A percentile compares a stretch with the other conserved stretches of the same genome.
These are phyloP conservation scores for Drosophila nr. perissopoda DNA, from an alignment of 2,888 invertebrate species.

Conservation along the genomic window DNA sequence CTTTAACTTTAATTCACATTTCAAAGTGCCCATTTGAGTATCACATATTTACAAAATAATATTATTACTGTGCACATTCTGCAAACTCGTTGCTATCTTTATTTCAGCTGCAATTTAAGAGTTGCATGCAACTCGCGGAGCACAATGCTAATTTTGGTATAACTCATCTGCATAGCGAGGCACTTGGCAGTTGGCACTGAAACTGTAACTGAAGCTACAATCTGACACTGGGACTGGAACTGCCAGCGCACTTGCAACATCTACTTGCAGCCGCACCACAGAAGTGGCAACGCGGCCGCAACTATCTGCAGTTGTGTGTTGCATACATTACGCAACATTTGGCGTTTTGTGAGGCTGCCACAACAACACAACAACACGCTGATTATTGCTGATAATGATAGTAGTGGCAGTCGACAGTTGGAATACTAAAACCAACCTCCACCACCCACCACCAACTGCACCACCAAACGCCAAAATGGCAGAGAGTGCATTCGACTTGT, in stretches of 20 bases:
- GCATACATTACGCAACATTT: slow-evolving; percentile 73
- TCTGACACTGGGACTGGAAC: neutral
- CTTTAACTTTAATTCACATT: neutral
- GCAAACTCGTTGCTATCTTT: neutral
- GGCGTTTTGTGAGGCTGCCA: slow-evolving; percentile 56
- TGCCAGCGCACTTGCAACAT: slow-evolving; percentile 1
- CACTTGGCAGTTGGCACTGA: slow-evolving; percentile 1
- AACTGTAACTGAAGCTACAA: slow-evolving; percentile 11
- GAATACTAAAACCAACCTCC: neutral
- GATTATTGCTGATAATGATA: slow-evolving; percentile 78
- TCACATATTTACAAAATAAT: neutral
- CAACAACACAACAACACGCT: slow-evolving; percentile 65
- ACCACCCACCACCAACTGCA: slow-evolving; percentile 2
- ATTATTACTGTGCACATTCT: neutral
- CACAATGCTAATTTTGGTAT: slow-evolving; percentile 24
- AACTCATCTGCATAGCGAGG: slow-evolving; percentile 18
- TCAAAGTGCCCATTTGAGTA: neutral
- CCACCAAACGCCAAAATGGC: slow-evolving; percentile 27
- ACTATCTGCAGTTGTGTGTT: slow-evolving; percentile 61
- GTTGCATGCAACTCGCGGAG: neutral
- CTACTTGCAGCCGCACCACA: slow-evolving; percentile 7
- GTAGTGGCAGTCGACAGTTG: slow-evolving; percentile 44
- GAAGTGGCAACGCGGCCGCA: slow-evolving; percentile 39
- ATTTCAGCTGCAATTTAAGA: neutral
- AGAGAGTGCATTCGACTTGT: slow-evolving; percentile 37